Evolutionary conservation across 2,113 vertebrate species (phyloP), one percentile per base, ranked within the genome.

Genomic region (Tiliqua scincoides): DNA sequence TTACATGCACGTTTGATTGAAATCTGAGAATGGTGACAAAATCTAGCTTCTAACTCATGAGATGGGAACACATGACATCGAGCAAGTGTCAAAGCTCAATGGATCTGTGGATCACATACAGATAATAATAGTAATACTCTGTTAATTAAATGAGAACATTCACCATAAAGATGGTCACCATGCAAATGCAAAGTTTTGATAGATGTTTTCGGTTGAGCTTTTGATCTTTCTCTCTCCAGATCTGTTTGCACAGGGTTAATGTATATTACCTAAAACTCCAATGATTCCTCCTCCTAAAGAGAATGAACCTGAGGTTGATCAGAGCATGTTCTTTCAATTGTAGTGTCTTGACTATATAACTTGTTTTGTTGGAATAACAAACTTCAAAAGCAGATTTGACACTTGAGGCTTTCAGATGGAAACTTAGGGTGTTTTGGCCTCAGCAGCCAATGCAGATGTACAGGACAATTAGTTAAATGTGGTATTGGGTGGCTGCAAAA

Each of bases 201-300:
- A 48, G 43, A 48, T 8, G 8, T 48, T 48, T 48, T 48, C 43
- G 4, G 43, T 48, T 15, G 21, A 18, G 37, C 27, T n/a, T 18
- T 32, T 80, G 25, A n/a, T 85, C 79, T 32, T n/a, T n/a, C 74
- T 82, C 87, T 91, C n/a, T 87, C 63, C 48, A 62, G 83, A 91
- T 74, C 11, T 9, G 91, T 92, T 92, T 92, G 87, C 82, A 82
- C 86, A 89, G 80, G 84, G 83, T 62, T 78, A 85, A 43, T 72
- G 84, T 18, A 12, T 17, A 5, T 63, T 83, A 52, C 90, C 90
- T 90, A 73, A 87, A 73, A 85, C 20, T 62, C 57, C 1, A 59
- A 0, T 25, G 20, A 21, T 14, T 40, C 62, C 37, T 61, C 43
- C 1, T 79, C 57, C 67, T 35, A 2, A 57, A 82, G 62, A n/a